Base-by-base conservation (phyloP, 2,113 vertebrate species). In the Caracal caracal region DNA sequence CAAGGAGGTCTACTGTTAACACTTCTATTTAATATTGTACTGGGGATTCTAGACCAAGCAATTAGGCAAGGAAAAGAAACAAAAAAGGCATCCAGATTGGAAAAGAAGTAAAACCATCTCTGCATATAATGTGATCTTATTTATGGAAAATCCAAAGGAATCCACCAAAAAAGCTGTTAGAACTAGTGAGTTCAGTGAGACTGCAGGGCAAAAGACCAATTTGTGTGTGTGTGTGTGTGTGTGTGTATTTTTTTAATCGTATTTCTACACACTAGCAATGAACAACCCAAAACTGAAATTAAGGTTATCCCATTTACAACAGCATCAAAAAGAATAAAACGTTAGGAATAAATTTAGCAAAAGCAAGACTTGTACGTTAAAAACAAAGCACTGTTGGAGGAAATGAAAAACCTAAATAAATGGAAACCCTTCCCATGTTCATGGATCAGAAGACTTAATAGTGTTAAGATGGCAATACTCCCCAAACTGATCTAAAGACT, bases 211-310 rank as follows among this genome's bases (percentile, higher is more conserved):
- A 16, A 84, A 71, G 10, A 78, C 61, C 51, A 93, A n/a, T 9
- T 22, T 43, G 40, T 43, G 40, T 43, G 40, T 43, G 6, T 43
- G 43, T 43, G 40, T 43, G 40, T 43, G 43, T 43, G 43, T 43
- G 43, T 43, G 43, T 43, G 43, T 43, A 43, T 43, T 43, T 43
- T 43, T 43, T 43, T 9, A 43, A 19, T 4, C 70, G 51, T 63
- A 47, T 71, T 80, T 96, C 30, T 73, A 47, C 17, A 65, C 17
- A 63, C 43, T 73, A 85, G 73, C 51, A 85, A 61, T 80, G 53
- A 86, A 71, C 26, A 92, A 65, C 9, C 30, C 35, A 95, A 95
- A 71, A 88, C 11, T 68, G 37, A 82, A 93, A 82, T 92, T 81
- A 88, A 56, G 33, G 71, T 75, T 59, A 40, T 43, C 37, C 16